These are phyloP conservation scores for Talpa occidentalis DNA, from an alignment of 2,113 vertebrate species.

Conservation along the genomic window DNA sequence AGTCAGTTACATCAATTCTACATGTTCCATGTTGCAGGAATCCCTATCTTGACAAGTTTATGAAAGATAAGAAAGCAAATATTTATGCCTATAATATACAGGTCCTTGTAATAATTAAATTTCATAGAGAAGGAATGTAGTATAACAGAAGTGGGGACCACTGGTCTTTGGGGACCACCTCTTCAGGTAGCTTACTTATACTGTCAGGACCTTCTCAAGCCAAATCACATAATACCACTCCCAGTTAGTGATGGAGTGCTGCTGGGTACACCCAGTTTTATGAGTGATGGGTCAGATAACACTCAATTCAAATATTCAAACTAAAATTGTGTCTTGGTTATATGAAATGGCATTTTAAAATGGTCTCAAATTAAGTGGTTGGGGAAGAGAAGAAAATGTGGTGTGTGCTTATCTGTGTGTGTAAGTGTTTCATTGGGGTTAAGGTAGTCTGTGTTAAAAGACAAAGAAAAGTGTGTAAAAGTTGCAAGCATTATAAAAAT, in stretches of 20 bases:
- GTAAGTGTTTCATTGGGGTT: neutral
- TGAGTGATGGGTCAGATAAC: neutral
- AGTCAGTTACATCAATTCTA: neutral
- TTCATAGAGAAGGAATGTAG: neutral
- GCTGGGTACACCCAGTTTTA: neutral
- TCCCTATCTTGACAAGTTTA: neutral
- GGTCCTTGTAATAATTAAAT: neutral
- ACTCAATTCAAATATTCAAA: neutral
- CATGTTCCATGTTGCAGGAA: neutral
- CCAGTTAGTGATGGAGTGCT: neutral
- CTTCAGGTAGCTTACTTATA: neutral
- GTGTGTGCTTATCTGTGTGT: neutral
- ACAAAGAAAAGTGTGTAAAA: neutral
- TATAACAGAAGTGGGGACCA: rapidly evolving
- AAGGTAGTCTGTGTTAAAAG: neutral
- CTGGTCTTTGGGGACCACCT: neutral
- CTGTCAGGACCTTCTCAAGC: neutral
- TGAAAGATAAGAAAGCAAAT: neutral
- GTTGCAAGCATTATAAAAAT: neutral
- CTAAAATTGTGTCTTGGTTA: neutral
- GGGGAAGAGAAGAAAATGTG: neutral
- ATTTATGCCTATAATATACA: neutral
- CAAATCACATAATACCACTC: rapidly evolving
- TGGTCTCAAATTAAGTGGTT: neutral
- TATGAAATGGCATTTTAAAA: neutral